These are phyloP conservation scores for Agrochola litura DNA, from an alignment of 2,888 invertebrate species.

Conservation along the genomic window DNA sequence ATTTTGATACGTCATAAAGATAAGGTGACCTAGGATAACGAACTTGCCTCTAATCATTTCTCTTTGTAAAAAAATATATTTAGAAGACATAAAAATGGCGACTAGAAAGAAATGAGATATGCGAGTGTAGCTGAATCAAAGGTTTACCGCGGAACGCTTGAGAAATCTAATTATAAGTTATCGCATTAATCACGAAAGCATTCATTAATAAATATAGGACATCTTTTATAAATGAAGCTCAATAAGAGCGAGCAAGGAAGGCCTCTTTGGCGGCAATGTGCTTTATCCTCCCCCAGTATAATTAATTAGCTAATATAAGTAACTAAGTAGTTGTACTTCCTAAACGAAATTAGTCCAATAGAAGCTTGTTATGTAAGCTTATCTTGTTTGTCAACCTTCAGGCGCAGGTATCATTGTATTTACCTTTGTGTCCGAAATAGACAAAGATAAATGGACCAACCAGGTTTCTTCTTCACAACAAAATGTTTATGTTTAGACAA, in stretches of 20 bases:
- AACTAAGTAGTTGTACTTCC: constrained; percentile 16
- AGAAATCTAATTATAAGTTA: constrained; percentile 43
- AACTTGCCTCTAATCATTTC: constrained; percentile 55
- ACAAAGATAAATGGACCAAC: constrained; percentile 47
- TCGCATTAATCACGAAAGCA: constrained; percentile 54
- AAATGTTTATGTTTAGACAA: constrained; percentile 33
- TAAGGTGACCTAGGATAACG: constrained; percentile 60
- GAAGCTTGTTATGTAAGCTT: constrained; percentile 45
- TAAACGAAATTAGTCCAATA: constrained; percentile 47
- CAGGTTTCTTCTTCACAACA: constrained; percentile 22
- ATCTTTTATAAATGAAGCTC: constrained; percentile 55
- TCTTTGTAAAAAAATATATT: background rate
- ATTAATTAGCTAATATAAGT: constrained; percentile 53
- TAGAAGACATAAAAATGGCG: constrained; percentile 1
- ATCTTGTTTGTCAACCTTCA: constrained; percentile 48
- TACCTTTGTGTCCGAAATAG: constrained; percentile 40
- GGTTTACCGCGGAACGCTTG: constrained; percentile 16
- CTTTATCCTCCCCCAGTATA: constrained; percentile 46
- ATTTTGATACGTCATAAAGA: constrained; percentile 74
- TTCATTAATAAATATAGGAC: constrained; percentile 52
- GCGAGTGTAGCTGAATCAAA: background rate
- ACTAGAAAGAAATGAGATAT: constrained; percentile 14
- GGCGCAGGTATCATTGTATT: constrained; percentile 31
- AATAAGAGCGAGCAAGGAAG: constrained; percentile 40
- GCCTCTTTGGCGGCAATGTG: constrained; percentile 44